phyloP scores from a whole-genome alignment of 2,888 invertebrate genomes.

The Cryptus armator region DNA sequence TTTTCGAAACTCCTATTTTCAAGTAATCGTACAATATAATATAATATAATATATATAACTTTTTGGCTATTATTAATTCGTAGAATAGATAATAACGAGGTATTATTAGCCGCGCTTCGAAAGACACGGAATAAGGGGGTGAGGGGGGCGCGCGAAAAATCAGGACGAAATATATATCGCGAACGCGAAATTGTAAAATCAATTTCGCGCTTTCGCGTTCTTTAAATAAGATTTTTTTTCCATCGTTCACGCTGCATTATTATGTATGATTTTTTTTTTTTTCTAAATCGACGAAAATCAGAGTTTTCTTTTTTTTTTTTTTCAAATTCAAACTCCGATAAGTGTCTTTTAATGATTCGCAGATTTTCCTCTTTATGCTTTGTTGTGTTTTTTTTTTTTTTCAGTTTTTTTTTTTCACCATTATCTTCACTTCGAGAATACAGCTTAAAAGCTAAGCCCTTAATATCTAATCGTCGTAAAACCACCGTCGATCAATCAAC shows the following conservation, averaged over 20 bases:
- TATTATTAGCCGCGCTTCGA: constrained; percentile 71
- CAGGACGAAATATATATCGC: constrained; percentile 32
- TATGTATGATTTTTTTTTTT: not conserved
- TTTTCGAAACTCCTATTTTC: constrained; percentile 57
- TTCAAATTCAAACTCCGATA: not conserved
- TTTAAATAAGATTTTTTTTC: constrained; percentile 23
- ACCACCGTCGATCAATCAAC: constrained; percentile 38
- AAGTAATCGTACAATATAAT: constrained; percentile 60
- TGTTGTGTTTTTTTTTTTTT: constrained; percentile 22
- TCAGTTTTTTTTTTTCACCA: constrained; percentile 22
- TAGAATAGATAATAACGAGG: constrained; percentile 81
- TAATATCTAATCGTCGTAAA: constrained; percentile 42
- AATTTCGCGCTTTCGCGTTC: constrained; percentile 53
- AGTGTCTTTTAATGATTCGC: constrained; percentile 21
- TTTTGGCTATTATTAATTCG: constrained; percentile 80
- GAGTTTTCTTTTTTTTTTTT: not conserved
- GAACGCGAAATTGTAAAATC: constrained; percentile 64
- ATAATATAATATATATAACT: constrained; percentile 58
- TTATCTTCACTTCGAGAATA: constrained; percentile 31
- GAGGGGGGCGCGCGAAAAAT: constrained; percentile 30
- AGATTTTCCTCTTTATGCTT: constrained; percentile 1
- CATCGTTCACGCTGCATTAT: constrained; percentile 21
- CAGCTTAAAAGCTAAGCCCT: constrained; percentile 54
- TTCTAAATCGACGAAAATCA: not conserved
- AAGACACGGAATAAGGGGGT: constrained; percentile 8